Conservation (phyloP, 2,888 invertebrate species). For the Trichogramma evanescens region DNA sequence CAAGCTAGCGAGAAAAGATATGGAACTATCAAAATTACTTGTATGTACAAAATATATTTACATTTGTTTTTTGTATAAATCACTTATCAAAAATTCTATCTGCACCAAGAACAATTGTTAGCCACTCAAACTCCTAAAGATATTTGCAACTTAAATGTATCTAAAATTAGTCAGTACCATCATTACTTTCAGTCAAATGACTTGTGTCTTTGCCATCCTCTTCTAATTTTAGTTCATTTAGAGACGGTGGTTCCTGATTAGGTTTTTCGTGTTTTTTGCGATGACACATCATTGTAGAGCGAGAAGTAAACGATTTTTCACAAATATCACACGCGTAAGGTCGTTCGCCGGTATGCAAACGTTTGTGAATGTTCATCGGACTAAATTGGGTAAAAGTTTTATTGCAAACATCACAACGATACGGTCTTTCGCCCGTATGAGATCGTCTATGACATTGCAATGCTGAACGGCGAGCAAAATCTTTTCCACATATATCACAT, state of each 20-base stretch:
- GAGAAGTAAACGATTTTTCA: constrained; percentile 53
- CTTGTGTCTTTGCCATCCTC: neutral
- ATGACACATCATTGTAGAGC: constrained; percentile 56
- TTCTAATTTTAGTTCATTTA: neutral
- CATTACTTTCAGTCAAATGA: too few relatives aligned
- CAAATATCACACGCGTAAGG: constrained; percentile 58
- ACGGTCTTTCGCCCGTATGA: constrained; percentile 56
- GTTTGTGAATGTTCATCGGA: constrained; percentile 59
- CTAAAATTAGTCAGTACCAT: too few relatives aligned
- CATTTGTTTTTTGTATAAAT: too few relatives aligned
- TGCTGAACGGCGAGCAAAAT: constrained; percentile 56
- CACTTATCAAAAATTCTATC: too few relatives aligned
- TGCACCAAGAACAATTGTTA: too few relatives aligned
- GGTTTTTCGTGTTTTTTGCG: constrained; percentile 50
- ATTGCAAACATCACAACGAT: constrained; percentile 56
- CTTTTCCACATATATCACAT: constrained; percentile 57
- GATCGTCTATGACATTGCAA: constrained; percentile 54
- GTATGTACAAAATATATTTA: too few relatives aligned
- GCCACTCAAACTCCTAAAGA: too few relatives aligned
- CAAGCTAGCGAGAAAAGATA: too few relatives aligned
- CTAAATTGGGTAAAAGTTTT: constrained; percentile 60
- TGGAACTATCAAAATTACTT: too few relatives aligned
- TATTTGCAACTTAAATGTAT: too few relatives aligned
- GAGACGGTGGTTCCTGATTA: neutral
- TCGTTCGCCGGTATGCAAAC: constrained; percentile 57